Evolutionary conservation across 2,113 vertebrate genomes (phyloP), one percentile per base, ranked within the genome.

Genomic region (Dolichotis patagonum): DNA sequence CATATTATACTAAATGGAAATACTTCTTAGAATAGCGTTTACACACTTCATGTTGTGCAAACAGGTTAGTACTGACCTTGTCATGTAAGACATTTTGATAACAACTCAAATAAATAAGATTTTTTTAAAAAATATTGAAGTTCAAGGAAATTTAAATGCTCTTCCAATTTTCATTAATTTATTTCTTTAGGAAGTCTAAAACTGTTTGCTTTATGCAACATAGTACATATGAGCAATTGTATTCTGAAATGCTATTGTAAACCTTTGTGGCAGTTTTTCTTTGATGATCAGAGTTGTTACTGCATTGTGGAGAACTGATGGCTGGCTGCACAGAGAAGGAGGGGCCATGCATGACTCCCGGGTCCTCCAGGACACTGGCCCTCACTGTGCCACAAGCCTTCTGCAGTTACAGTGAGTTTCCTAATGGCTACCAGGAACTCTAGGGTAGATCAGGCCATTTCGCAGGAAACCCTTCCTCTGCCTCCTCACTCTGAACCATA

Each of bases 1-100:
- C 81, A 6, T 85, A 94, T 73, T 82, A 77, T 19, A 67, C 43
- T 24, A 93, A 96, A 78, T 3, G 13, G 30, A 91, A 98, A 95
- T 87, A 38, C 17, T 56, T 95, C 91, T 97, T 38, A 82, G 35
- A 85, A 90, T 52, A 92, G 13, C 19, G 49, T 94, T 96, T 78
- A 71, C 3, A 32, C 32, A 8, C 32, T 96, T 90, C 58, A 81
- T 63, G 43, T 49, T 43, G 30, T 5, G 0, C 30, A 84, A 96
- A 89, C 54, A 92, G 69, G 35, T 65, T 93, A 58, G 75, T 41
- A 90, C 12, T 90, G 65, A 88, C 38, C 75, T 83, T 95, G 46
- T 24, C 43, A 85, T 62, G 82, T 75, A 78, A 95, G 71, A 75
- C 54, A 71, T 84, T 84, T 62, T 88, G 77, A 77, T 41, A 95